phyloP scores from a whole-genome alignment of 2,797 vertebrate species.

The Podarcis lilfordi region DNA sequence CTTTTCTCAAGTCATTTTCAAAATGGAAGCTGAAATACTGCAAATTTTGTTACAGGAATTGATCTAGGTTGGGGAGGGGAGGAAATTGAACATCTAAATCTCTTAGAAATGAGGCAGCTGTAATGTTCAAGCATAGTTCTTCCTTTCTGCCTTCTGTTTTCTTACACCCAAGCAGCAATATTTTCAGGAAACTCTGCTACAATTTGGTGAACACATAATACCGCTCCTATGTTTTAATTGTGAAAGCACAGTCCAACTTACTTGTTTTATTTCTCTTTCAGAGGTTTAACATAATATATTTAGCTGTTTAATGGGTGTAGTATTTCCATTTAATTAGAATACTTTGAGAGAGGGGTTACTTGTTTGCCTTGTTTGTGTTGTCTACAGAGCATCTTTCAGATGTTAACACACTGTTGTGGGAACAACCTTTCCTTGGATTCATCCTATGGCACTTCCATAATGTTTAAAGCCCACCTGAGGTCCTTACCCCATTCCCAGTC shows the following conservation, averaged over 20 bases:
- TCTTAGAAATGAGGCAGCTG: slow-evolving; percentile 30
- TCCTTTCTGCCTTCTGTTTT: not conserved
- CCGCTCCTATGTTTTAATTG: not conserved
- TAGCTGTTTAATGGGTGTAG: slow-evolving; percentile 17
- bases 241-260: not conserved
- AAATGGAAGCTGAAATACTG: slow-evolving; percentile 48
- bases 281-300: not conserved
- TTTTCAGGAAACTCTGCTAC: not conserved
- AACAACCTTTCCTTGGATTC: not conserved
- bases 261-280: slow-evolving; percentile 6
- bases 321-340: slow-evolving; percentile 35
- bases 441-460: not conserved
- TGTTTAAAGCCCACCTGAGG: not conserved
- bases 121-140: not conserved
- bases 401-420: not conserved
- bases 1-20: slow-evolving; percentile 55
- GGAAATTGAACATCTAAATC: slow-evolving; percentile 21
- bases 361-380: slow-evolving; percentile 30
- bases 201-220: not conserved
- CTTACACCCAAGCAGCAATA: not conserved
- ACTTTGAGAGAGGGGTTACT: slow-evolving; percentile 33
- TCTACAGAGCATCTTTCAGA: not conserved
- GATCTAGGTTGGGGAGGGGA: slow-evolving; percentile 25
- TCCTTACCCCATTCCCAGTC: not conserved
- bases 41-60: slow-evolving; percentile 41